These are phyloP conservation scores for Mormyrops boulengeri DNA, from an alignment of 2,797 vertebrate species.

Conservation along the genomic window DNA sequence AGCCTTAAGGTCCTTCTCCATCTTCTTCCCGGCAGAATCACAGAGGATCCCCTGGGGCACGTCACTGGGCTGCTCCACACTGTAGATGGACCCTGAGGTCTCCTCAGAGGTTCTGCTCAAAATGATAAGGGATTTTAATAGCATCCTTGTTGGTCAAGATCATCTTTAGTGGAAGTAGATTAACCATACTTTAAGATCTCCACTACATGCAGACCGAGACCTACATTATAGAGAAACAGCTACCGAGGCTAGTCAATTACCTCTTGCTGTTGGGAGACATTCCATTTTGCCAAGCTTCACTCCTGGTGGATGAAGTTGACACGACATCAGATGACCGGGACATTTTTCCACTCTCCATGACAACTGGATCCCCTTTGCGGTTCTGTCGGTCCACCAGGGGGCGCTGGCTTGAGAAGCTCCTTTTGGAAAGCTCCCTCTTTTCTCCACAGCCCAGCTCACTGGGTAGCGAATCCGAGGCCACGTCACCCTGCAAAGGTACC, in stretches of 20 bases:
- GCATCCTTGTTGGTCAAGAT: background rate
- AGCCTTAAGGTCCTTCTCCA: constrained; percentile 74
- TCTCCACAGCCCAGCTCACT: constrained; percentile 65
- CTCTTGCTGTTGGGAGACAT: constrained; percentile 74
- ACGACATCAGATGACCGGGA: constrained; percentile 61
- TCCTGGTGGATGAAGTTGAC: constrained; percentile 52
- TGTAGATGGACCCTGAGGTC: constrained; percentile 59
- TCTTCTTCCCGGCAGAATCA: constrained; percentile 67
- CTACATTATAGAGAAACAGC: background rate
- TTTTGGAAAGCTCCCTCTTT: constrained; percentile 89
- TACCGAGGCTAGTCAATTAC: constrained; percentile 48
- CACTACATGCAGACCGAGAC: background rate
- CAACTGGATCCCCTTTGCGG: constrained; percentile 77
- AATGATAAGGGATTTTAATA: background rate
- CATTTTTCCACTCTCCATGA: constrained; percentile 72
- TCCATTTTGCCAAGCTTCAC: constrained; percentile 79
- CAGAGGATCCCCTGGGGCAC: constrained; percentile 49
- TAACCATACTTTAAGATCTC: background rate
- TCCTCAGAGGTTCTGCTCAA: constrained; percentile 75
- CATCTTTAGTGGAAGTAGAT: background rate
- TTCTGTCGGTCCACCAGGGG: constrained; percentile 86
- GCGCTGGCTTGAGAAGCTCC: constrained; percentile 96
- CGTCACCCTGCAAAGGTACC: constrained; percentile 53
- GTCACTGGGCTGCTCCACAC: constrained; percentile 69
- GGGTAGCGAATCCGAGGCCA: constrained; percentile 62